Evolutionary conservation across 2,797 vertebrate species (phyloP).

Genomic region (Rhincodon typus): DNA sequence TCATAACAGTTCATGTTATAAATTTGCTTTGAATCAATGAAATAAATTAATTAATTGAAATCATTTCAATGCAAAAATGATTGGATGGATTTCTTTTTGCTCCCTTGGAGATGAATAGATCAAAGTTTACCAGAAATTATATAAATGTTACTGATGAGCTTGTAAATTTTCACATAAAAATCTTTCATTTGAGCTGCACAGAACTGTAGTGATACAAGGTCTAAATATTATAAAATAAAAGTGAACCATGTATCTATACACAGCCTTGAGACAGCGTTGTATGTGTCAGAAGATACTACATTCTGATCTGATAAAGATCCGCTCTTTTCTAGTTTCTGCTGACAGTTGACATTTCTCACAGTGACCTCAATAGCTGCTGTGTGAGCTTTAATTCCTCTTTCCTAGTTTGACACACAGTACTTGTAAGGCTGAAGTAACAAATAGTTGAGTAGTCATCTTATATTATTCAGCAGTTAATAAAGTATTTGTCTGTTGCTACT

Average conservation of each 20-base stretch:
- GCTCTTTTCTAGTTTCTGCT: background rate
- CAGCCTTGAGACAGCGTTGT: background rate
- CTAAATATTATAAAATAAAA: background rate
- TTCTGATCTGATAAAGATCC: background rate
- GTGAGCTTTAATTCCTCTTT: background rate
- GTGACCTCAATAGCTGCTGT: background rate
- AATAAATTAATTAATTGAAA: constrained; percentile 5
- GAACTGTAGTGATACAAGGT: background rate
- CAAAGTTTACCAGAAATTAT: background rate
- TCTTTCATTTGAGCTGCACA: background rate
- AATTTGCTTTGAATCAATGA: background rate
- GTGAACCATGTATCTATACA: background rate
- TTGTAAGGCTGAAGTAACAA: background rate
- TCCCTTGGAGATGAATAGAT: background rate
- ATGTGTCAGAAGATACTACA: background rate
- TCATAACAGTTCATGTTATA: background rate
- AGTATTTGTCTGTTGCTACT: background rate
- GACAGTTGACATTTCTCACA: constrained; percentile 6
- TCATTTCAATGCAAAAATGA: background rate
- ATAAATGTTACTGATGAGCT: background rate
- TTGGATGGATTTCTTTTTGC: background rate
- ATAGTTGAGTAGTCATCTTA: background rate
- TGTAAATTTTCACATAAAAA: background rate
- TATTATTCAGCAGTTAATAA: background rate
- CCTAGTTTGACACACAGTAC: background rate